Percentiles rank a stretch among this genome's conserved stretches.
Evolutionary conservation across 2,797 vertebrate genomes (phyloP).

Genomic region (Scolopax rusticola): DNA sequence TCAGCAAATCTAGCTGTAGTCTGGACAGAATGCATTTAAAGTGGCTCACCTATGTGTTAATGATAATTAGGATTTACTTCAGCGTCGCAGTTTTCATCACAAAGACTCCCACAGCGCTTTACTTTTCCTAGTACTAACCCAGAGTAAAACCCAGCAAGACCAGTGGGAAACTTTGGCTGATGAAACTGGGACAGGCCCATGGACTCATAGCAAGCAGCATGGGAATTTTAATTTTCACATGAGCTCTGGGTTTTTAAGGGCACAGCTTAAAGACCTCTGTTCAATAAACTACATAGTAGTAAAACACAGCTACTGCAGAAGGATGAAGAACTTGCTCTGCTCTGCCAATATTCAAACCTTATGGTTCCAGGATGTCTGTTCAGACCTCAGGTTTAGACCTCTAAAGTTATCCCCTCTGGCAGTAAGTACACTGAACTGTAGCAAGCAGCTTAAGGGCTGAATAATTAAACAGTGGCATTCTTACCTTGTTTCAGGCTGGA

Average conservation of each 20-base stretch:
- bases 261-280: background rate
- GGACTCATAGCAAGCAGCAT: background rate
- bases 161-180: background rate
- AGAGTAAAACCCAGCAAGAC: background rate
- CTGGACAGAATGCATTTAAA: background rate
- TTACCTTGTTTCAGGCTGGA: constrained; percentile 48
- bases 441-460: constrained; percentile 51
- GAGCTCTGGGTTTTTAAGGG: background rate
- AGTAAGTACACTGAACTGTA: constrained; percentile 2
- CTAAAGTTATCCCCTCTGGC: background rate
- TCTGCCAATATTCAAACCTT: constrained; percentile 27
- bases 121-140: background rate
- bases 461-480: constrained; percentile 43
- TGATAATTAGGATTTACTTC: constrained; percentile 6
- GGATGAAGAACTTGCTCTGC: constrained; percentile 7
- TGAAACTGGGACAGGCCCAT: background rate
- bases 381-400: background rate
- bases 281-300: background rate
- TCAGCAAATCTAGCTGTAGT: background rate
- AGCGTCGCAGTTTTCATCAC: background rate
- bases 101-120: background rate
- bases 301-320: constrained; percentile 8
- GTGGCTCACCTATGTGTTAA: background rate
- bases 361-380: constrained; percentile 40
- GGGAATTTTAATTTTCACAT: constrained; percentile 6